Conservation (phyloP, 2,113 vertebrate genomes). For the Anguilla japonica region DNA sequence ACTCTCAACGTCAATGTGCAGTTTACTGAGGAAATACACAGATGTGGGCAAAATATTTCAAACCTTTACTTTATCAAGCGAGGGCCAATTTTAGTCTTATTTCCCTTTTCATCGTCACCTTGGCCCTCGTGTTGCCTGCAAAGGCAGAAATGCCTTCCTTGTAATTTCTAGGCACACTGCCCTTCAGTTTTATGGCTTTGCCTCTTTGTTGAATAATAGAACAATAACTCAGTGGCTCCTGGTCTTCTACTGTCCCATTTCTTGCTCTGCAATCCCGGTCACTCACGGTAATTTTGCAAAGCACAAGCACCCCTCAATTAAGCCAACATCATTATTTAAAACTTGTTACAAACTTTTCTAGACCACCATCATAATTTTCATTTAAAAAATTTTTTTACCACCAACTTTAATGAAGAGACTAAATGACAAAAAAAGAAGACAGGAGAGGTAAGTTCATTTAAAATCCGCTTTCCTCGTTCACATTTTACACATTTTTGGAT, state of each 20-base stretch:
- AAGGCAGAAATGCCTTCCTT: background rate
- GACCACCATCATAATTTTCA: too few species aligned
- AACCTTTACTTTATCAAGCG: background rate
- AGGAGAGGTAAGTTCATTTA: background rate
- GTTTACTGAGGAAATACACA: slow-evolving; percentile 61
- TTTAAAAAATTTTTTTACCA: too few species aligned
- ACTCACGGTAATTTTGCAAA: background rate
- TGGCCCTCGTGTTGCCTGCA: background rate
- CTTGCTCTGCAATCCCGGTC: background rate
- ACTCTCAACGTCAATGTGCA: slow-evolving; percentile 47
- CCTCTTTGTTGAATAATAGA: background rate
- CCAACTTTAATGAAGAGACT: background rate
- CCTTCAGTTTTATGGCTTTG: background rate
- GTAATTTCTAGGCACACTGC: too few species aligned
- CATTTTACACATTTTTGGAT: background rate
- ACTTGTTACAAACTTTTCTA: too few species aligned
- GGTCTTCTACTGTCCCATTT: background rate
- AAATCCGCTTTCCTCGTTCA: background rate
- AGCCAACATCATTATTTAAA: too few species aligned
- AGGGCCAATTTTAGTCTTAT: background rate
- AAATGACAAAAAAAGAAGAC: background rate
- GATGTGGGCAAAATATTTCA: slow-evolving; percentile 33
- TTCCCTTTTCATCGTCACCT: background rate
- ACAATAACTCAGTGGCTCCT: background rate
- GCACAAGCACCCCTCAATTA: too few species aligned